Evolutionary conservation across 2,888 invertebrate genomes (phyloP).

Genomic region (Dasypogon diadema): DNA sequence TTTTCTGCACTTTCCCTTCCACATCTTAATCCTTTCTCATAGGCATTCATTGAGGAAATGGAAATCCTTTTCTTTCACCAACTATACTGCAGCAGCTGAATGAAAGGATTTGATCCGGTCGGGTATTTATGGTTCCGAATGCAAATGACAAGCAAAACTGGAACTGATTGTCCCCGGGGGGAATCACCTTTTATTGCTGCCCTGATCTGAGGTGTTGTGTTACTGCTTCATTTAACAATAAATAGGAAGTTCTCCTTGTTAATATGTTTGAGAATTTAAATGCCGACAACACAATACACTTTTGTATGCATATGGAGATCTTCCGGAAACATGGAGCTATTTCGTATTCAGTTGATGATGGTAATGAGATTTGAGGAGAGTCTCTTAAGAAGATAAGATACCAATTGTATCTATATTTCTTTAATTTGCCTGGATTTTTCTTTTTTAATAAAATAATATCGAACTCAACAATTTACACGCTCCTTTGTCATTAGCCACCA

Average conservation of each 20-base stretch:
- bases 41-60: slow-evolving; percentile 12
- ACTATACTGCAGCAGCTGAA: not conserved
- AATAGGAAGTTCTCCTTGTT: not conserved
- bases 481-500: not conserved
- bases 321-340: too few relatives aligned
- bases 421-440: too few relatives aligned
- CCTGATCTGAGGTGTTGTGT: not conserved
- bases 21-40: slow-evolving; percentile 18
- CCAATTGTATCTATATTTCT: too few relatives aligned
- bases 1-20: slow-evolving; percentile 29
- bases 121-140: not conserved
- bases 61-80: slow-evolving; percentile 13
- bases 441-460: too few relatives aligned
- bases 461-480: not conserved
- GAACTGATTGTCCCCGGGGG: not conserved
- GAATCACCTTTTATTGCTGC: not conserved
- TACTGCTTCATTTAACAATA: not conserved
- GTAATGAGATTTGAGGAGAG: not conserved
- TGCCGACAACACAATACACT: too few relatives aligned
- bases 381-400: too few relatives aligned
- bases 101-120: not conserved
- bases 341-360: too few relatives aligned
- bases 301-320: too few relatives aligned
- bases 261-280: too few relatives aligned
- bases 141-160: not conserved